phyloP scores from a whole-genome alignment of 1,140 invertebrate species.

The Platorchestia sp. region DNA sequence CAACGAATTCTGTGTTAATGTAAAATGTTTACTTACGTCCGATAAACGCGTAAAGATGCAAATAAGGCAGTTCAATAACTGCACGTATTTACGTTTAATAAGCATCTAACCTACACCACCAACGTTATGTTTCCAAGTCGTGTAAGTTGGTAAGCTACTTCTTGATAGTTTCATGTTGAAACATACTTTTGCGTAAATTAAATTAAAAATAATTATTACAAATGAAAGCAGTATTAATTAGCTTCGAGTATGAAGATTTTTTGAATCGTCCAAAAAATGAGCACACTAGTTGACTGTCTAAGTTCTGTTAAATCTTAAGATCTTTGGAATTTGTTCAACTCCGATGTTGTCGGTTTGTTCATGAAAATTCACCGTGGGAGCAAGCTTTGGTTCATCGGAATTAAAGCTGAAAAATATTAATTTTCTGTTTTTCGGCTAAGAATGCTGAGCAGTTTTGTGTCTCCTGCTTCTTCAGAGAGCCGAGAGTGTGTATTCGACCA shows the following conservation, averaged over 20 bases:
- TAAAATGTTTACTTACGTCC: too few species aligned
- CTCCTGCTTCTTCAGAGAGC: not conserved
- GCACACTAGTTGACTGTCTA: not conserved
- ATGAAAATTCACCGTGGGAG: not conserved
- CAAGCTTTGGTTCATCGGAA: not conserved
- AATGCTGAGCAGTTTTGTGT: not conserved
- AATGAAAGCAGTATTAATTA: too few species aligned
- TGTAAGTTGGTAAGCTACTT: too few species aligned
- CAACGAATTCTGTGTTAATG: too few species aligned
- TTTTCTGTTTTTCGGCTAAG: not conserved
- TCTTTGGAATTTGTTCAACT: not conserved
- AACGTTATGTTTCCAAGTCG: too few species aligned
- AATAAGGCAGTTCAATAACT: too few species aligned
- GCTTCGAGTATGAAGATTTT: not conserved
- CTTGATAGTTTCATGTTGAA: too few species aligned
- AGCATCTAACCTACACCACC: too few species aligned
- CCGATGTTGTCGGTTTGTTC: not conserved
- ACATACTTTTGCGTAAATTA: too few species aligned
- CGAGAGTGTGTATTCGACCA: not conserved
- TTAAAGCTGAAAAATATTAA: not conserved
- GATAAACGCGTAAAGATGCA: too few species aligned
- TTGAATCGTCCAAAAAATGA: not conserved
- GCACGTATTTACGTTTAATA: too few species aligned
- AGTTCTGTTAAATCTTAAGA: not conserved
- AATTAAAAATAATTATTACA: too few species aligned